Percentiles rank a stretch among this genome's conserved stretches.
phyloP scores from a whole-genome alignment of 2,113 vertebrate species.

The Gambusia holbrooki region DNA sequence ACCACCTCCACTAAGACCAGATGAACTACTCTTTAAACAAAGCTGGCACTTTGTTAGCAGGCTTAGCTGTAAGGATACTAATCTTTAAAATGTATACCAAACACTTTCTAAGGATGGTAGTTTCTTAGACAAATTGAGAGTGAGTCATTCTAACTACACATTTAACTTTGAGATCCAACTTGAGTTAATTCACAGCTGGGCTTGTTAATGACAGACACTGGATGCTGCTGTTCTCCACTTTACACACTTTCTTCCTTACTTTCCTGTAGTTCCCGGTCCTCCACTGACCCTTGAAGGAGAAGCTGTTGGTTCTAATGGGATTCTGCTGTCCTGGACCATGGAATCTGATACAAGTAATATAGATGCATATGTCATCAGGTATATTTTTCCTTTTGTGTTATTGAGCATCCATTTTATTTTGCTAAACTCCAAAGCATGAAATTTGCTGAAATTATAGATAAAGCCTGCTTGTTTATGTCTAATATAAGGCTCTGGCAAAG shows the following conservation, averaged over 20 bases:
- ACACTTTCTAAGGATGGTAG: neutral
- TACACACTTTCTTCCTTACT: neutral
- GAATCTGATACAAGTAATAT: slow-evolving; percentile 79
- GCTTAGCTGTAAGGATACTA: neutral
- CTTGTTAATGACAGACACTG: neutral
- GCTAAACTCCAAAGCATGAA: neutral
- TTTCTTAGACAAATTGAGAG: neutral
- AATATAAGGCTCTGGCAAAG: too few species aligned
- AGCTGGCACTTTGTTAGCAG: neutral
- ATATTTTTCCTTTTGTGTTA: neutral
- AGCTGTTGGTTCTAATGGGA: slow-evolving; percentile 92
- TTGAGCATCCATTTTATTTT: neutral
- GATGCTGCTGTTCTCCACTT: slow-evolving; percentile 1
- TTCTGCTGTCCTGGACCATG: slow-evolving; percentile 90
- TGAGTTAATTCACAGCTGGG: neutral
- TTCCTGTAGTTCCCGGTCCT: slow-evolving; percentile 81
- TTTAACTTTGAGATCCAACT: slow-evolving; percentile 1
- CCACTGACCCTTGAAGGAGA: slow-evolving; percentile 87
- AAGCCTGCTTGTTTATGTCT: too few species aligned
- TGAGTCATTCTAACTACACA: neutral
- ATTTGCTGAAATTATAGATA: too few species aligned
- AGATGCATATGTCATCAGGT: slow-evolving; percentile 86
- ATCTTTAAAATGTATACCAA: neutral
- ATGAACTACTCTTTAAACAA: neutral
- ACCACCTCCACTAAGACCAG: neutral